Conservation (phyloP, 1,140 invertebrate species). For the Pachypsylla venusta region DNA sequence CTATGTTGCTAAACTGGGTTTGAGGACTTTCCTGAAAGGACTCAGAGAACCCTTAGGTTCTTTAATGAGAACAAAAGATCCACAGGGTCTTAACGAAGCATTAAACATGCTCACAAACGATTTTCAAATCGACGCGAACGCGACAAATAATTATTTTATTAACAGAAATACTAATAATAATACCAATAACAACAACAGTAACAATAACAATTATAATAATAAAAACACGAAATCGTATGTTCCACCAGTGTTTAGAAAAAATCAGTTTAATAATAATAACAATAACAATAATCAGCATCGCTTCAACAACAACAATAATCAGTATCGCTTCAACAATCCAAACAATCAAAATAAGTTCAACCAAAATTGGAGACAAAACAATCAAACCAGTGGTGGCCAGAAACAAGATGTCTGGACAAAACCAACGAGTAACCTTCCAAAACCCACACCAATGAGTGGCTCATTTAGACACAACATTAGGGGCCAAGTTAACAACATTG, state of each 20-base stretch:
- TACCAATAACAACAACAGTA: background rate
- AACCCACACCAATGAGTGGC: too few species aligned
- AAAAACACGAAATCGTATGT: background rate
- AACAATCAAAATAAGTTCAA: too few species aligned
- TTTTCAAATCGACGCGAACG: background rate
- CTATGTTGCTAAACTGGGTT: background rate
- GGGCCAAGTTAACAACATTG: too few species aligned
- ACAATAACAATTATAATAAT: background rate
- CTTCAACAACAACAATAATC: too few species aligned
- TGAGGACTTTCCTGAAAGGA: background rate
- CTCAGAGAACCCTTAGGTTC: background rate
- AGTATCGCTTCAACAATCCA: background rate
- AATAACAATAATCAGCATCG: background rate
- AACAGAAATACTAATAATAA: background rate
- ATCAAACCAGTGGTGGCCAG: too few species aligned
- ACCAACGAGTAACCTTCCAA: too few species aligned
- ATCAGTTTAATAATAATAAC: background rate
- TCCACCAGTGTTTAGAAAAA: background rate
- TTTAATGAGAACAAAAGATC: conserved; percentile 3
- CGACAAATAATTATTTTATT: too few species aligned
- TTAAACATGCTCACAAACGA: conserved; percentile 9
- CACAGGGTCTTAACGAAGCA: background rate
- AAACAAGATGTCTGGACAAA: too few species aligned
- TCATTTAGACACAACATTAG: too few species aligned
- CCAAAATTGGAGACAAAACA: too few species aligned